Evolutionary conservation across 2,113 vertebrate genomes (phyloP), one percentile per base, ranked within the genome.

Genomic region (Pelecanus crispus): DNA sequence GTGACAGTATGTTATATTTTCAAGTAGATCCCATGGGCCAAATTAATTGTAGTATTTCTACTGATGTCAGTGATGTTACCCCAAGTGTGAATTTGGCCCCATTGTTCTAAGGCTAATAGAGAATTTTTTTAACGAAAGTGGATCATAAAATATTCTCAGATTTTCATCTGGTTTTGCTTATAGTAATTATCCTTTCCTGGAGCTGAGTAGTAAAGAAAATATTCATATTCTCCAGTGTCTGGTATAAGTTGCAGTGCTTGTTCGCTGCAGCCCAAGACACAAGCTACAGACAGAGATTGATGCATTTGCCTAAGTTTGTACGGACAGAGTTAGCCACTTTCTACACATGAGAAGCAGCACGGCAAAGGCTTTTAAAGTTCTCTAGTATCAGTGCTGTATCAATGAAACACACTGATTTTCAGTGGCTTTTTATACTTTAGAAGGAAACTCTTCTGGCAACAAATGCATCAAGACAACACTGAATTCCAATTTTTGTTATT

Each of bases 151-250:
- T 97, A 96, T 95, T 90, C 94, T 96, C 78, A 78, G 84, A 95
- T 96, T 95, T 95, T 95, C 96, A 94, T 96, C 95, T 97, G 96
- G 91, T 86, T 96, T 96, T 95, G 73, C 81, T 97, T 97, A 96
- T 68, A 66, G 71, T 87, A 94, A 97, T 97, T 95, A 96, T 94
- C 55, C 81, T 92, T 97, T 96, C 94, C 86, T 71, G 50, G 71
- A 95, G 89, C 93, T 92, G 91, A 95, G 71, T 77, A 95, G 95
- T 92, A 91, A 95, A 96, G 92, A 90, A 97, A 97, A 97, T 94
- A 96, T 80, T 94, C 89, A 70, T 95, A 82, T 91, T 96, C 94
- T 97, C 93, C 71, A 90, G 38, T 63, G 92, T 88, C 95, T 95
- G 91, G 74, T 92, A 86, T 85, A 95, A 96, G 91, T 92, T 83